Conservation (phyloP, 2,888 invertebrate genomes). For the Dryobotodes eremita region DNA sequence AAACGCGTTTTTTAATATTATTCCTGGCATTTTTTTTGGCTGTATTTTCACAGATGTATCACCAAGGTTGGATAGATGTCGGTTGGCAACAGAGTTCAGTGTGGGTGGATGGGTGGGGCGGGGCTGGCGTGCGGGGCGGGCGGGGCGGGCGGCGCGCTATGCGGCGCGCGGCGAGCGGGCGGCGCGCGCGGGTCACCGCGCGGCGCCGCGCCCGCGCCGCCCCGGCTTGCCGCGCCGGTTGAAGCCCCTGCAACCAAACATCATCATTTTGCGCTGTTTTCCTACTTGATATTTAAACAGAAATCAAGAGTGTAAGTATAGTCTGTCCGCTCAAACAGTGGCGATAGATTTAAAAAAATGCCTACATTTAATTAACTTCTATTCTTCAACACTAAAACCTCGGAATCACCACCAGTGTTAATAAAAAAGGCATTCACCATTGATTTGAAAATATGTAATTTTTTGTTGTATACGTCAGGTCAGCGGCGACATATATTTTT, state of each 20-base stretch:
- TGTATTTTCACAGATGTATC: conserved; percentile 43
- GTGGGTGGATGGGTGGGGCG: background rate
- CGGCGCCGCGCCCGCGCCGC: conserved; percentile 81
- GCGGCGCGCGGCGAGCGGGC: conserved; percentile 68
- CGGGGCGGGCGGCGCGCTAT: conserved; percentile 58
- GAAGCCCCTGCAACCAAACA: conserved; percentile 79
- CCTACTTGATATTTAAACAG: background rate
- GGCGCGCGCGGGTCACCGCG: conserved; percentile 76
- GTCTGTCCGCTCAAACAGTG: background rate
- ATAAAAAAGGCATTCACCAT: background rate
- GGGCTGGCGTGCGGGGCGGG: background rate
- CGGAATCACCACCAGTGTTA: background rate
- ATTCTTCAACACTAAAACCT: background rate
- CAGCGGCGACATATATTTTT: background rate
- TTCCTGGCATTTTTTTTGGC: background rate
- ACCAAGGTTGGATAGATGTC: background rate
- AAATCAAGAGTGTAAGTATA: background rate
- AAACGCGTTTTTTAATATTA: conserved; percentile 17
- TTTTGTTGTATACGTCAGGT: background rate
- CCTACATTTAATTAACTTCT: background rate
- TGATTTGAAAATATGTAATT: background rate
- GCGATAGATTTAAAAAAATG: background rate
- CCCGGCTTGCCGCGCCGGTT: conserved; percentile 87
- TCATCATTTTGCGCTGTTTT: background rate
- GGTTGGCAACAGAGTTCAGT: conserved; percentile 49